Conservation (phyloP, 2,888 invertebrate species). For the Drosophila colorata region DNA sequence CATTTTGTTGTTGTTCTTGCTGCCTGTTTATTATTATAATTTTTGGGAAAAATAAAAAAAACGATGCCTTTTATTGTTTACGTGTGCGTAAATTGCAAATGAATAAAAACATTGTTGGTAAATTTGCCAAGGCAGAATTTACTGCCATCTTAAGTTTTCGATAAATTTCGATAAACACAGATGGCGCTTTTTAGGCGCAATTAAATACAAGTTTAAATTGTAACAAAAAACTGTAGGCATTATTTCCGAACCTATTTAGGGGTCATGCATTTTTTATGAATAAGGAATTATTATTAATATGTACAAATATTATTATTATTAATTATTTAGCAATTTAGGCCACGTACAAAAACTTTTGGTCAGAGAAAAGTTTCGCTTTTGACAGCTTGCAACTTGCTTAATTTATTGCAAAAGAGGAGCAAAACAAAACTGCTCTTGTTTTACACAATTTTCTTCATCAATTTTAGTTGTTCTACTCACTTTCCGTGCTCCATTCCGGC, state of each 20-base stretch:
- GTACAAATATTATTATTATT: too few relatives aligned
- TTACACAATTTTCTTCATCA: background rate
- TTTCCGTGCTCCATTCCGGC: slow-evolving; percentile 89
- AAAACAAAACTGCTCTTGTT: background rate
- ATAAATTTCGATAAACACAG: background rate
- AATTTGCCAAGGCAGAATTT: slow-evolving; percentile 11
- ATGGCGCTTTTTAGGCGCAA: background rate
- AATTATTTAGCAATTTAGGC: too few relatives aligned
- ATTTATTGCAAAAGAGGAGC: slow-evolving; percentile 59
- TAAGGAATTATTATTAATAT: too few relatives aligned
- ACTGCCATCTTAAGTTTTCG: background rate
- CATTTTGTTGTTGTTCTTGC: slow-evolving; percentile 12
- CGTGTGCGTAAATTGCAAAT: slow-evolving; percentile 45
- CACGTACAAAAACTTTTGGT: too few relatives aligned
- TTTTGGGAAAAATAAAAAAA: slow-evolving; percentile 34
- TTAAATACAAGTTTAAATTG: too few relatives aligned
- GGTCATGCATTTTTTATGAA: too few relatives aligned
- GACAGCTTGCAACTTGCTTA: slow-evolving; percentile 68
- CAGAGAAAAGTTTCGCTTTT: slow-evolving; percentile 12
- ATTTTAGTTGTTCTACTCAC: slow-evolving; percentile 86
- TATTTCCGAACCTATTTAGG: too few relatives aligned
- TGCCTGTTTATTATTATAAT: slow-evolving; percentile 49
- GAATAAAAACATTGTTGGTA: slow-evolving; percentile 17
- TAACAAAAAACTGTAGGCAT: too few relatives aligned
- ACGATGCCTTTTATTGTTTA: slow-evolving; percentile 53